Evolutionary conservation across 2,888 invertebrate genomes (phyloP).

Genomic region (Nomada fucata): DNA sequence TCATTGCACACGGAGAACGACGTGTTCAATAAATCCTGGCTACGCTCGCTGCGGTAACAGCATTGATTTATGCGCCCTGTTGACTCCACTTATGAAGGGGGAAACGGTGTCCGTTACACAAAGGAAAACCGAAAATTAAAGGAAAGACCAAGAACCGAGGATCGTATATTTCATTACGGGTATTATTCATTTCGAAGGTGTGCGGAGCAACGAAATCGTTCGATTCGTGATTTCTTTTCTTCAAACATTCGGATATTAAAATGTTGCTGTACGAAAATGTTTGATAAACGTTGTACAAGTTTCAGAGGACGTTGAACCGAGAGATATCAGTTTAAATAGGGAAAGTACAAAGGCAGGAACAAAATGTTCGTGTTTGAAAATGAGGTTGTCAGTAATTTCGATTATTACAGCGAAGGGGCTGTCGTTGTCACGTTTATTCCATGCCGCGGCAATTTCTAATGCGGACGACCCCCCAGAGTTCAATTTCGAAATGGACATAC

Average conservation of each 20-base stretch:
- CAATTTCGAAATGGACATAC: constrained; percentile 70
- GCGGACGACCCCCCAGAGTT: constrained; percentile 66
- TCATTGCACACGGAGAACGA: constrained; percentile 59
- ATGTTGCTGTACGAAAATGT: too few relatives aligned
- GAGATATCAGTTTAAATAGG: too few relatives aligned
- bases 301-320: not conserved
- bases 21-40: constrained; percentile 62
- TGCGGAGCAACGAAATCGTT: too few relatives aligned
- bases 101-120: not conserved
- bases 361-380: constrained; percentile 40
- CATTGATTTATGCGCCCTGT: constrained; percentile 59
- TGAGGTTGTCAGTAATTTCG: constrained; percentile 51
- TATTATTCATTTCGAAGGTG: too few relatives aligned
- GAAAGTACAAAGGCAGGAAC: not conserved
- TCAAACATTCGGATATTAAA: too few relatives aligned
- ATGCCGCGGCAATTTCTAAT: constrained; percentile 36
- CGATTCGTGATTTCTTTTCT: too few relatives aligned
- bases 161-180: too few relatives aligned
- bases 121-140: not conserved
- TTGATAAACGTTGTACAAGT: too few relatives aligned
- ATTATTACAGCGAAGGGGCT: constrained; percentile 42
- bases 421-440: constrained; percentile 68
- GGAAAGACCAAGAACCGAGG: not conserved
- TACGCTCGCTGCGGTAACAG: constrained; percentile 46
- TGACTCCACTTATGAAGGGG: constrained; percentile 22